These are phyloP conservation scores for Drosophila setosimentum DNA, from an alignment of 2,888 invertebrate genomes.

Conservation along the genomic window DNA sequence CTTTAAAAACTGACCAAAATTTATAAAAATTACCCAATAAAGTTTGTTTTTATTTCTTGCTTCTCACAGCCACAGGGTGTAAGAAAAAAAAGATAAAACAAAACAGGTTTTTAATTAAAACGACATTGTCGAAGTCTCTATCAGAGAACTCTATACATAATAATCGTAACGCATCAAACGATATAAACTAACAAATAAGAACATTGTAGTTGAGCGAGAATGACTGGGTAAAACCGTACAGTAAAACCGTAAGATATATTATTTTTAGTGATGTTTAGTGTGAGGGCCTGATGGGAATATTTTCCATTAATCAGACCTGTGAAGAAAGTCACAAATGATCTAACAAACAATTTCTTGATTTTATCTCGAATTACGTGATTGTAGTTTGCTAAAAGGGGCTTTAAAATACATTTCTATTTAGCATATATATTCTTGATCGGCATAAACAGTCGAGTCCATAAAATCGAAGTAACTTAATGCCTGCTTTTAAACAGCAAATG, in stretches of 20 bases:
- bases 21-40: neutral
- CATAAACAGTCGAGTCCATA: neutral
- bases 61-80: neutral
- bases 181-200: constrained; percentile 29
- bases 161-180: constrained; percentile 71
- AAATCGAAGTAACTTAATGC: neutral
- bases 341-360: neutral
- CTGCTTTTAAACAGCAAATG: neutral
- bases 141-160: constrained; percentile 69
- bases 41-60: neutral
- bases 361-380: too few species aligned
- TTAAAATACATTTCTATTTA: too few species aligned
- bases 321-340: neutral
- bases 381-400: too few species aligned
- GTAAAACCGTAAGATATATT: neutral
- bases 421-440: neutral
- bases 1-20: neutral
- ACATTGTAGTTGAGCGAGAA: neutral
- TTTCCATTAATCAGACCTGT: neutral
- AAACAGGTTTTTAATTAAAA: constrained; percentile 75
- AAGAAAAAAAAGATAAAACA: constrained; percentile 7
- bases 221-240: neutral
- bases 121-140: constrained; percentile 51
- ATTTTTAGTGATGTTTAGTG: neutral
- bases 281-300: too few species aligned